Base-by-base conservation (phyloP, 2,888 invertebrate genomes). In the Sinotaia quadrata region DNA sequence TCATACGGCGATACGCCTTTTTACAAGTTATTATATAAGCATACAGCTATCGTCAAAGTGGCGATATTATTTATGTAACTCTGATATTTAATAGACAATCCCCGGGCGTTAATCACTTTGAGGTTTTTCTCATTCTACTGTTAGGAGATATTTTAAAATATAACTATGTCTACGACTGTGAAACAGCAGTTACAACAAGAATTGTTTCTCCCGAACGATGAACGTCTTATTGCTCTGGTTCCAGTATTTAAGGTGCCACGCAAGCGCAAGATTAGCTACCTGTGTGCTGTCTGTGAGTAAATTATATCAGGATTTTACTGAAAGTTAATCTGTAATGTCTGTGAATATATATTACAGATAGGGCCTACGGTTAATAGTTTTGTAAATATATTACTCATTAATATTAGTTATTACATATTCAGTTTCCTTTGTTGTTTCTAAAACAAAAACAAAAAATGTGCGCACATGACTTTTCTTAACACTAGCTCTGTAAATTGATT, bases 221-320 rank as follows among this genome's bases (percentile, higher is more conserved):
- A 95, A 88, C 91, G 93, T 73, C 88, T 95, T 52, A 89, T 95
- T 49, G 92, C 93, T 10, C 92, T 94, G 61, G 94, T 94, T 75
- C 92, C 93, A 84, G 94, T 95, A 34, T 93, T 93, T 58, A 95
- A 94, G 89, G 91, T 93, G 29, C 91, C 93, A 66, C 94, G 94
- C 87, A 94, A 94, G 88, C 95, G 94, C 87, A 93, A 94, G 87
- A 92, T 92, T 27, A 93, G 93, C 75, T 94, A 94, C 87, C 88
- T 95, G 0, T 95, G 95, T 86, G 90, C 94, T 61, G 92, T 92
- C 62, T 87, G 89, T 89, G 69, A 75, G 83, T 75, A 31, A 31
- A 2, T 4, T 8, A n/a, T n/a, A n/a, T n/a, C n/a, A 41, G 41
- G 41, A 15, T 41, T 41, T 41, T 41, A 15, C 8, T 18, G 18